These are phyloP conservation scores for Aleiodes leptofemur DNA, from an alignment of 2,888 invertebrate genomes.

Conservation along the genomic window DNA sequence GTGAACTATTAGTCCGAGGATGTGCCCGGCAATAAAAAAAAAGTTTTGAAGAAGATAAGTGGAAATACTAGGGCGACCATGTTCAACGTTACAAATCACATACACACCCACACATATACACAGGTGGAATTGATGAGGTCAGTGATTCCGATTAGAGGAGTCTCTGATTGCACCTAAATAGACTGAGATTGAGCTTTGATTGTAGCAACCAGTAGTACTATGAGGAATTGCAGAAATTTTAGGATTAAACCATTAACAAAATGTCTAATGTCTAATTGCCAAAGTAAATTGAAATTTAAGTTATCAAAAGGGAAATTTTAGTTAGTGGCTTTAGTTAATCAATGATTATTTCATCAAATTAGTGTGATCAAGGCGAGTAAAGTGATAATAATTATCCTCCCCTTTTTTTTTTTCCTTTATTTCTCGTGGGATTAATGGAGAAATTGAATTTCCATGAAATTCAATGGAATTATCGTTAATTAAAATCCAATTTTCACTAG, in stretches of 20 bases:
- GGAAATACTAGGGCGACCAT: conserved; percentile 30
- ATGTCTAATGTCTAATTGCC: too few relatives aligned
- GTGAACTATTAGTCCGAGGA: conserved; percentile 34
- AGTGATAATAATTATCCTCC: too few relatives aligned
- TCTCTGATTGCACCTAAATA: conserved; percentile 63
- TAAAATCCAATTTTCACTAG: too few relatives aligned
- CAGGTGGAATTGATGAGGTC: conserved; percentile 60
- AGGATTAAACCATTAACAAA: conserved; percentile 10
- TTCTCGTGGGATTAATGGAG: too few relatives aligned
- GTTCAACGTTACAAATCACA: conserved; percentile 39
- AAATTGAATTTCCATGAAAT: too few relatives aligned
- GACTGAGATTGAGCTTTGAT: conserved; percentile 57
- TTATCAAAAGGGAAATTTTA: too few relatives aligned
- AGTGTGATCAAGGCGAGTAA: too few relatives aligned
- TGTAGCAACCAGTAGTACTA: background rate
- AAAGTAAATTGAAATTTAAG: too few relatives aligned
- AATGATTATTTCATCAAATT: too few relatives aligned
- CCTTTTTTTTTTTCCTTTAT: too few relatives aligned
- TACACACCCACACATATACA: conserved; percentile 33
- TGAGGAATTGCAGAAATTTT: conserved; percentile 3
- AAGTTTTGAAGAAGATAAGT: conserved; percentile 20
- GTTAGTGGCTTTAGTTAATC: too few relatives aligned
- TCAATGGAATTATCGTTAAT: too few relatives aligned
- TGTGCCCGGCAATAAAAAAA: conserved; percentile 11
- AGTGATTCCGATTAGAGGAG: conserved; percentile 48